A percentile compares a stretch with the other conserved stretches of the same genome.
Evolutionary conservation across 2,113 vertebrate genomes (phyloP).

Genomic region (Choloepus hoffmanni): DNA sequence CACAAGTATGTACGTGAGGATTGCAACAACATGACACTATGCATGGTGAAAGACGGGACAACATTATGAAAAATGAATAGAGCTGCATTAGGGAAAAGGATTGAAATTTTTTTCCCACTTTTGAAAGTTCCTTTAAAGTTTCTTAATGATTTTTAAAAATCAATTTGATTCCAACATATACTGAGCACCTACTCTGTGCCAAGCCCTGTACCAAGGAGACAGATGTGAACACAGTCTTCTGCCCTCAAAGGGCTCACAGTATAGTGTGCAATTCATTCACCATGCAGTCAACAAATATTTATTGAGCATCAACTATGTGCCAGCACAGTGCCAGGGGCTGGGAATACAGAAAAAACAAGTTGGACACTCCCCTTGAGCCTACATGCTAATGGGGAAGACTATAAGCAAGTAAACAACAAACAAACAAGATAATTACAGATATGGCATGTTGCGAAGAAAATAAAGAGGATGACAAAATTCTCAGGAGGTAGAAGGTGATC

Average conservation of each 20-base stretch:
- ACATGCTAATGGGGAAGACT: not conserved
- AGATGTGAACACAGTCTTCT: not conserved
- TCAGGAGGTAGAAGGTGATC: not conserved
- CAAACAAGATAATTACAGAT: not conserved
- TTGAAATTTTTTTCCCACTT: not conserved
- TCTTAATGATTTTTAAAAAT: not conserved
- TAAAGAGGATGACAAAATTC: too few species aligned
- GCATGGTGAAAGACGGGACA: not conserved
- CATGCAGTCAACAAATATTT: not conserved
- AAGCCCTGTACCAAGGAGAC: not conserved
- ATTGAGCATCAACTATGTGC: not conserved
- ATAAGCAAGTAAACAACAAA: not conserved
- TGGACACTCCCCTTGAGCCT: not conserved
- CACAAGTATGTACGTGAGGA: not conserved
- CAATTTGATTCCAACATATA: not conserved
- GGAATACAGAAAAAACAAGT: not conserved
- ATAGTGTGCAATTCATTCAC: not conserved
- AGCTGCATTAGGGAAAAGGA: not conserved
- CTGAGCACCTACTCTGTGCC: not conserved
- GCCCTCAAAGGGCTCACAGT: not conserved
- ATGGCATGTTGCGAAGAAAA: not conserved
- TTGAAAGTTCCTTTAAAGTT: not conserved
- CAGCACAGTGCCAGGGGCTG: too few species aligned
- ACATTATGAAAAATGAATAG: not conserved
- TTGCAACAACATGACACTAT: not conserved